Conservation (phyloP, 2,888 invertebrate species). For the Aphelenchoides bicaudatus region DNA sequence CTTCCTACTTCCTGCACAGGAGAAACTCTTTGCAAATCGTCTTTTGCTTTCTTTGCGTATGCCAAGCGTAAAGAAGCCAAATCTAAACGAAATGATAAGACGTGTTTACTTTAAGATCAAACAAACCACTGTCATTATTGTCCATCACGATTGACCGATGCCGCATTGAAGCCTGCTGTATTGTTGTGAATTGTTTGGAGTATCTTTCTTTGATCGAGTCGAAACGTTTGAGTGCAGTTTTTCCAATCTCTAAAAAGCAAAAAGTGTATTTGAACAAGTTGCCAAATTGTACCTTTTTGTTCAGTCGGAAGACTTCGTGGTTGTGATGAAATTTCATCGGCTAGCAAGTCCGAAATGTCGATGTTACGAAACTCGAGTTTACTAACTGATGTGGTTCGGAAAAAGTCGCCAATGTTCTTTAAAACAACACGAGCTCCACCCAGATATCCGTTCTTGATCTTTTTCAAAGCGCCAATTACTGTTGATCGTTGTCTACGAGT, state of each 20-base stretch:
- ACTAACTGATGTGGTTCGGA: conserved; percentile 93
- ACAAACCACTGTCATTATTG: conserved; percentile 49
- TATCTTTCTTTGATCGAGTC: conserved; percentile 52
- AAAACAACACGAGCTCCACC: conserved; percentile 94
- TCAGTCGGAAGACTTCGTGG: conserved; percentile 30
- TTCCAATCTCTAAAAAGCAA: not conserved
- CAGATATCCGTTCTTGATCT: conserved; percentile 94
- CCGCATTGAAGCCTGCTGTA: conserved; percentile 56
- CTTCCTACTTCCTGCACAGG: conserved; percentile 28
- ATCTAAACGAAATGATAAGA: conserved; percentile 24
- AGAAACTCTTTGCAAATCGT: conserved; percentile 17
- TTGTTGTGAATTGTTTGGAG: conserved; percentile 42
- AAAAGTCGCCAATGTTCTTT: conserved; percentile 87
- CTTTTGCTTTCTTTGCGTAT: conserved; percentile 22
- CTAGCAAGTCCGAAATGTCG: conserved; percentile 33
- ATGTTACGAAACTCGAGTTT: conserved; percentile 71
- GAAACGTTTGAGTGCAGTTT: conserved; percentile 34
- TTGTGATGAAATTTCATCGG: conserved; percentile 5
- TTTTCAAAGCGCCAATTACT: conserved; percentile 95
- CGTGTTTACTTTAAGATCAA: not conserved
- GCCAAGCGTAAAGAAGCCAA: conserved; percentile 45
- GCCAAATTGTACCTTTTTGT: not conserved
- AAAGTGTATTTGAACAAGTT: not conserved
- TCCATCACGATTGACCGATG: conserved; percentile 58
- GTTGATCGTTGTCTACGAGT: conserved; percentile 34